phyloP scores from a whole-genome alignment of 1,140 invertebrate genomes.

The Pogonomyrmex californicus region DNA sequence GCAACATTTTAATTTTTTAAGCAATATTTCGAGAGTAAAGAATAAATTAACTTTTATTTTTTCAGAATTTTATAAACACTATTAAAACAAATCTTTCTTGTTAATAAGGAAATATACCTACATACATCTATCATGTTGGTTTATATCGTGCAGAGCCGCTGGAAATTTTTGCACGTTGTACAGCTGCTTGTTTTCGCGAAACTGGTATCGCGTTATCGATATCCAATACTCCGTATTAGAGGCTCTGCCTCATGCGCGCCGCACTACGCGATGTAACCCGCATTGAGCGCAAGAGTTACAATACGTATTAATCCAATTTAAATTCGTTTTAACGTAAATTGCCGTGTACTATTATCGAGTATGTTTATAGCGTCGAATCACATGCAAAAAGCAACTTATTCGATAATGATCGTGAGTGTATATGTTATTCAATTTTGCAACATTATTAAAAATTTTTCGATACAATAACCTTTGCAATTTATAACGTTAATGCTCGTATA shows the following conservation, averaged over 20 bases:
- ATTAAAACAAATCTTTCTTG: background rate
- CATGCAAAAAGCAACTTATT: constrained; percentile 33
- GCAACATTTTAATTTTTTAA: background rate
- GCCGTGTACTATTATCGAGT: constrained; percentile 56
- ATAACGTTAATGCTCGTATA: constrained; percentile 7
- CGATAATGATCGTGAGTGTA: constrained; percentile 21
- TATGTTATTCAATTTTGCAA: constrained; percentile 23
- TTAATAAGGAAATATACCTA: background rate
- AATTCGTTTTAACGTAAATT: constrained; percentile 60
- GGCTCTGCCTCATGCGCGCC: constrained; percentile 33
- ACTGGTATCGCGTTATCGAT: constrained; percentile 56
- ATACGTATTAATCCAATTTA: constrained; percentile 61
- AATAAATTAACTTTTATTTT: background rate
- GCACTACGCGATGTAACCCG: constrained; percentile 53
- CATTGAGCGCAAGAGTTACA: constrained; percentile 54
- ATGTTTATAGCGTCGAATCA: constrained; percentile 43
- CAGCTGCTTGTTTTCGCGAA: constrained; percentile 53
- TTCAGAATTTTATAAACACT: background rate
- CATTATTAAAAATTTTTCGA: constrained; percentile 40
- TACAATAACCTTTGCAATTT: constrained; percentile 14
- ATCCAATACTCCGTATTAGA: constrained; percentile 58
- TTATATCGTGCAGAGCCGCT: background rate
- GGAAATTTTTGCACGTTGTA: constrained; percentile 50
- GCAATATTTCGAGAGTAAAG: background rate
- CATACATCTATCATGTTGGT: constrained; percentile 4